These are phyloP conservation scores for Pentalonia nigronervosa DNA, from an alignment of 1,140 invertebrate species.

Conservation along the genomic window DNA sequence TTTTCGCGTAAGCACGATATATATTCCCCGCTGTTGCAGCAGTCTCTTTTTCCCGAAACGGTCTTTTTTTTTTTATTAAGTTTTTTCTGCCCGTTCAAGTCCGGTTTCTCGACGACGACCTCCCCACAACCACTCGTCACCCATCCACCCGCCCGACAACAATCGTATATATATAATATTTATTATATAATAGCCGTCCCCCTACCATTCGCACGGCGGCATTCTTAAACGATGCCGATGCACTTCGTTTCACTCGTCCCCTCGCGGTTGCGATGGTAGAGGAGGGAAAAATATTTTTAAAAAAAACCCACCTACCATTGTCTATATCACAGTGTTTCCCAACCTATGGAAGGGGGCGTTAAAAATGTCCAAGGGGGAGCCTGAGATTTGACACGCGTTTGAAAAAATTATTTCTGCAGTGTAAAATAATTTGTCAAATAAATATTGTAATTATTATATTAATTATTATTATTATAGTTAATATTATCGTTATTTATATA, in stretches of 20 bases:
- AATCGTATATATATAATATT: background rate
- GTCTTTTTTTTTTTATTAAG: background rate
- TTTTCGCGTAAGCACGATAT: background rate
- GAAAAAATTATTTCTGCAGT: background rate
- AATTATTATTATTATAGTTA: background rate
- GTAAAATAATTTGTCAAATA: background rate
- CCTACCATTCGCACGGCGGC: background rate
- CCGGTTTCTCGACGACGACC: slow-evolving; percentile 14
- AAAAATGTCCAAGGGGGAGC: background rate
- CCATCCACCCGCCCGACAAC: background rate
- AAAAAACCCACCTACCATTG: slow-evolving; percentile 22
- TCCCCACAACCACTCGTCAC: background rate
- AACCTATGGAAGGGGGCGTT: background rate
- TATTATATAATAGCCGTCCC: slow-evolving; percentile 14
- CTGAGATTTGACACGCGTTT: background rate
- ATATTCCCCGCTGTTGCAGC: background rate
- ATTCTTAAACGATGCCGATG: slow-evolving; percentile 14
- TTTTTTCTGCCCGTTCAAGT: background rate
- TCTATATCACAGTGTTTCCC: slow-evolving; percentile 1
- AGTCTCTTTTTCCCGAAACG: background rate
- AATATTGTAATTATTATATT: background rate
- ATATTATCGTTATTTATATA: background rate
- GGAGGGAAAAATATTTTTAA: background rate
- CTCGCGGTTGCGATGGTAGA: background rate
- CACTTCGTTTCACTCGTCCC: background rate